A percentile compares a stretch with the other conserved stretches of the same genome.
Conservation (phyloP, 1,140 invertebrate genomes). For the Papilio xuthus region DNA sequence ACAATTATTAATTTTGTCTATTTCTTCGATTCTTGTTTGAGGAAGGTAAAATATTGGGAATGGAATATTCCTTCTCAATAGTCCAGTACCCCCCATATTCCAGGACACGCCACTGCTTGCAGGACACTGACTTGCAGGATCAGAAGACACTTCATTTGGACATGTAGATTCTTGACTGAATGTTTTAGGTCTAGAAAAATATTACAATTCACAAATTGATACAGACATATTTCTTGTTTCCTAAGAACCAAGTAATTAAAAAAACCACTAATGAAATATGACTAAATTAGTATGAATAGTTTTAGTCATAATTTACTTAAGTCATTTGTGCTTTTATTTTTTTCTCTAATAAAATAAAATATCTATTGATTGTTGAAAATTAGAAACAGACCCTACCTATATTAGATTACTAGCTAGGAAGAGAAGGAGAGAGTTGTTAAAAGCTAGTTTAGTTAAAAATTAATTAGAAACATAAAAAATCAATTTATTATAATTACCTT, state of each 20-base stretch:
- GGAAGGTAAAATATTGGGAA: constrained; percentile 92
- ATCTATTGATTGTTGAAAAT: no score
- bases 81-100: constrained; percentile 89
- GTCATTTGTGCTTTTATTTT: no score
- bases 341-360: no score
- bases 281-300: not conserved
- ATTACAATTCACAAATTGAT: constrained; percentile 19
- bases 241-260: not conserved
- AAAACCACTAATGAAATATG: not conserved
- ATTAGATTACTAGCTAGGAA: no score
- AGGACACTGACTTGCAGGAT: constrained; percentile 67
- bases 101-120: constrained; percentile 82
- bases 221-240: not conserved
- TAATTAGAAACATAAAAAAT: not conserved
- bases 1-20: constrained; percentile 83
- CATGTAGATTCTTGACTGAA: constrained; percentile 91
- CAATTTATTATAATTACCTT: constrained; percentile 55
- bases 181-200: constrained; percentile 60
- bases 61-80: constrained; percentile 89
- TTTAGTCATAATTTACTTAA: no score
- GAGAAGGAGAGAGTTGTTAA: no score
- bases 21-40: constrained; percentile 79
- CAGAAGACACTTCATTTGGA: constrained; percentile 90
- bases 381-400: no score
- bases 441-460: not conserved